Conservation (phyloP, 1,140 invertebrate genomes). For the Pentalonia nigronervosa region DNA sequence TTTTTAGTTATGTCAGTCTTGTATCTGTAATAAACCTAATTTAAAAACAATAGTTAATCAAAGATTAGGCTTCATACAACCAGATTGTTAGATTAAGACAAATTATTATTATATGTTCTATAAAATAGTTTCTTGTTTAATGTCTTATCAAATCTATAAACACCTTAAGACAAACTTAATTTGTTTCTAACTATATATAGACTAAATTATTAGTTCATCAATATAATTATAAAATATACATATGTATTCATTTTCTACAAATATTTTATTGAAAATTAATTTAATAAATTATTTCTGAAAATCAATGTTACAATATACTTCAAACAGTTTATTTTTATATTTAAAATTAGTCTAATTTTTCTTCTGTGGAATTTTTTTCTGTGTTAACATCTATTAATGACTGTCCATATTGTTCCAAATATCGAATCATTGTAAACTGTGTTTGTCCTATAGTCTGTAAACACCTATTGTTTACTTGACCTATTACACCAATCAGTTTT, state of each 20-base stretch:
- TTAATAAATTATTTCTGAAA: neutral
- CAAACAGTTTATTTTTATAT: neutral
- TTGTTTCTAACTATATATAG: neutral
- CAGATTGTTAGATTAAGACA: no score
- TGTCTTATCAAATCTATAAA: neutral
- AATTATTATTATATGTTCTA: neutral
- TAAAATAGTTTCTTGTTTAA: neutral
- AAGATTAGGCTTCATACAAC: no score
- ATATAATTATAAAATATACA: neutral
- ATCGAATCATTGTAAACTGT: slow-evolving; percentile 45
- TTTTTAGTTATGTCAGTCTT: no score
- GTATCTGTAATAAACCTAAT: no score
- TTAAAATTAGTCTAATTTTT: slow-evolving; percentile 35
- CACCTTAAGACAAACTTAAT: neutral
- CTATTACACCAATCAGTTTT: slow-evolving; percentile 60
- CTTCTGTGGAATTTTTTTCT: slow-evolving; percentile 2
- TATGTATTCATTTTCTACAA: neutral
- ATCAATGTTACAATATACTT: neutral
- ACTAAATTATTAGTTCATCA: neutral
- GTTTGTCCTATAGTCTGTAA: slow-evolving; percentile 50
- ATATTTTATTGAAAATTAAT: slow-evolving; percentile 31
- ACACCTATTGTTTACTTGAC: slow-evolving; percentile 44
- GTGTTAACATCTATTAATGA: neutral
- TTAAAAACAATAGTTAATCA: no score
- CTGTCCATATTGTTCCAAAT: slow-evolving; percentile 51